Conservation (phyloP, 2,888 invertebrate genomes). For the Graphium colonna region DNA sequence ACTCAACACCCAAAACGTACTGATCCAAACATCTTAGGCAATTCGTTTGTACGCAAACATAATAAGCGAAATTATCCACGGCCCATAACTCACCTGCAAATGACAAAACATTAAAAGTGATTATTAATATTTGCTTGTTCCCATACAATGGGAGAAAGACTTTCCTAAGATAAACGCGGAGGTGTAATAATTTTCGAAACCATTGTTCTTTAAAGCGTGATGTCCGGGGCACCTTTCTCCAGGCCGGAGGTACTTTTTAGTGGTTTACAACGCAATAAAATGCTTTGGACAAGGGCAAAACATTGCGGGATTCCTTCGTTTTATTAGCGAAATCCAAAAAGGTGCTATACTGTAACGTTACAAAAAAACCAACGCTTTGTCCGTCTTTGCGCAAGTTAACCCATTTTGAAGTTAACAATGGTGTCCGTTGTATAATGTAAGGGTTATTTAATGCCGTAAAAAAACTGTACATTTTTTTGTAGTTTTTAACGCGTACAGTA, state of each 20-base stretch:
- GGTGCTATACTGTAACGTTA: slow-evolving; percentile 35
- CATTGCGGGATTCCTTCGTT: slow-evolving; percentile 67
- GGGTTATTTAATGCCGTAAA: slow-evolving; percentile 64
- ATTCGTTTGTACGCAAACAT: slow-evolving; percentile 35
- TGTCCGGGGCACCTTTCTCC: slow-evolving; percentile 63
- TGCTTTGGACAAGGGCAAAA: slow-evolving; percentile 65
- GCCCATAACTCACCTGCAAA: slow-evolving; percentile 52
- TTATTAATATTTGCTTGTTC: slow-evolving; percentile 56
- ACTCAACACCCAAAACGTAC: slow-evolving; percentile 30
- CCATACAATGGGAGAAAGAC: slow-evolving; percentile 66
- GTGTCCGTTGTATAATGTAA: slow-evolving; percentile 47
- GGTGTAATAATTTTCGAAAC: slow-evolving; percentile 62
- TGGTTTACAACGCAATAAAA: slow-evolving; percentile 75
- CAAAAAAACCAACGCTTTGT: slow-evolving; percentile 32
- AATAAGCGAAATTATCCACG: slow-evolving; percentile 20
- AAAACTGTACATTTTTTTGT: slow-evolving; percentile 40
- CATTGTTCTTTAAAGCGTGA: slow-evolving; percentile 63
- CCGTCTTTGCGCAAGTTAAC: slow-evolving; percentile 49
- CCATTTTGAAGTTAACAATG: slow-evolving; percentile 54
- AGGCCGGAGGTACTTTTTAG: slow-evolving; percentile 67
- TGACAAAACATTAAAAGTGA: slow-evolving; percentile 52
- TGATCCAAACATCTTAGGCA: slow-evolving; percentile 26
- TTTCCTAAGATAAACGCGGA: slow-evolving; percentile 60
- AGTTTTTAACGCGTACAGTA: slow-evolving; percentile 48
- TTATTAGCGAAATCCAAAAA: slow-evolving; percentile 41